phyloP scores from a whole-genome alignment of 2,113 vertebrate genomes.

The Oryzias celebensis region DNA sequence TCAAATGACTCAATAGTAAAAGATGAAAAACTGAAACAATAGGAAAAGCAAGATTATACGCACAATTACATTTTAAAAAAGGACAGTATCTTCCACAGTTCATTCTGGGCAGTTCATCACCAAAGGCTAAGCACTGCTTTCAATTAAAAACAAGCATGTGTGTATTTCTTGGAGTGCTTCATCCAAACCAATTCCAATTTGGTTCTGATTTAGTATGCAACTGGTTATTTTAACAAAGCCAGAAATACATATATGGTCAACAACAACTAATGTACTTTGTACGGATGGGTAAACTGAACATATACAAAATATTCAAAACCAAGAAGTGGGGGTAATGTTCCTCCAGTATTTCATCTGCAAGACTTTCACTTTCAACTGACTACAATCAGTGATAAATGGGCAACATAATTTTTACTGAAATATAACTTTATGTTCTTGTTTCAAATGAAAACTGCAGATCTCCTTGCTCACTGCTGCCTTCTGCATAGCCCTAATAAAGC shows the following conservation, averaged over 20 bases:
- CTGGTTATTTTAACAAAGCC: no score
- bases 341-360: background rate
- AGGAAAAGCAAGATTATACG: no score
- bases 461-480: background rate
- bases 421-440: background rate
- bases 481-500: background rate
- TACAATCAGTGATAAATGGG: background rate
- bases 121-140: background rate
- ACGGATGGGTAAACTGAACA: background rate
- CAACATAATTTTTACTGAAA: background rate
- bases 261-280: no score
- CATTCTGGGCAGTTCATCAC: background rate
- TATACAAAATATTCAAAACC: background rate
- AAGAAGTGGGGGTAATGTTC: rapidly evolving
- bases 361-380: background rate
- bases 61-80: background rate
- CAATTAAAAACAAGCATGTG: background rate
- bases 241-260: no score
- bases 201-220: no score
- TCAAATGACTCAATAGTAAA: no score
- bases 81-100: background rate
- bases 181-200: no score
- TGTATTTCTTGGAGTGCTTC: no score
- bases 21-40: no score
- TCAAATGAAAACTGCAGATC: slow-evolving; percentile 7